Base-by-base conservation (phyloP, 2,797 vertebrate genomes). In the Schizothorax lantsangensis region DNA sequence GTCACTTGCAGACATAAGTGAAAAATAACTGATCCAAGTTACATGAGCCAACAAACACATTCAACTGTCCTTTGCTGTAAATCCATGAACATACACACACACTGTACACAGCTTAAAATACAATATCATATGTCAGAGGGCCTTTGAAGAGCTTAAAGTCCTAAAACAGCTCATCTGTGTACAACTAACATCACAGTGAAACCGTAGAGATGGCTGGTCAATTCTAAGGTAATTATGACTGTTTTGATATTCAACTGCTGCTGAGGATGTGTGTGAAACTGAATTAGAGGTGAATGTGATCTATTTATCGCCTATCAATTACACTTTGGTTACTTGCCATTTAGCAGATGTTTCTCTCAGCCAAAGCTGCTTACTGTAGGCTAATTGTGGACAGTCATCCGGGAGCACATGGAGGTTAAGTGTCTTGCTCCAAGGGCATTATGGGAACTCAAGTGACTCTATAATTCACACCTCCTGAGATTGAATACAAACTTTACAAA, bases 271-370 rank as follows among this genome's bases (percentile, higher is more conserved):
- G 62, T 74, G 54, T 19, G 45, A 30, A 88, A 88, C 23, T 69
- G 21, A 74, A 86, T 84, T 86, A 82, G 77, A 23, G 75, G 23
- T 54, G 66, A 84, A 78, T n/a, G n/a, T 80, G 75, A 71, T 62
- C 73, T 40, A 6, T 82, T 26, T 90, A 80, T 17, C 47, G 59
- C 57, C 86, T 66, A 86, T 40, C 23, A 86, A 40, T 75, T 79
- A 36, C 71, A 73, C 6, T n/a, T 21, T 79, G 26, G 64, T 69
- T 17, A 47, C 49, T 71, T 85, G 38, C 36, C 62, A 85, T 85
- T 85, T 72, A 85, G 84, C 49, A 59, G 49, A 79, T 59, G 19
- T 81, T 80, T 66, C 10, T 40, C 23, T 74, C 54, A 38, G 30
- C 78, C 59, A 73, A 73, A 86, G 40, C 79, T 38, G 43, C 79